Evolutionary conservation across 2,888 invertebrate species (phyloP).

Genomic region (Cremastinae sp.): DNA sequence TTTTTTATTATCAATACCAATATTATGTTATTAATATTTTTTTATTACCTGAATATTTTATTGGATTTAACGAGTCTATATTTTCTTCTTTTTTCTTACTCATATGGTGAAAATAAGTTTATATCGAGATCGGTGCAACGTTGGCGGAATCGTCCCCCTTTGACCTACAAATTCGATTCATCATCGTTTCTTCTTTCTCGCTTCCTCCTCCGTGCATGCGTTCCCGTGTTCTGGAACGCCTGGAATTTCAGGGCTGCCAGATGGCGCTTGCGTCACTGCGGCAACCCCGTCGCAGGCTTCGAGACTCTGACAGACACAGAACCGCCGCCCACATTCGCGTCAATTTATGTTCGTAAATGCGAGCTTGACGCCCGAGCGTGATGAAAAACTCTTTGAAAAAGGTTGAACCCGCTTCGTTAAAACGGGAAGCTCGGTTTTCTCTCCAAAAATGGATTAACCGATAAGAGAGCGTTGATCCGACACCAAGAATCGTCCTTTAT

Average conservation of each 20-base stretch:
- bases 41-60: no score
- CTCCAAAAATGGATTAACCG: conserved; percentile 1
- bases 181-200: conserved; percentile 54
- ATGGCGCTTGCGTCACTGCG: conserved; percentile 63
- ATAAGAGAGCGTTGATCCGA: conserved; percentile 24
- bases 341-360: not conserved
- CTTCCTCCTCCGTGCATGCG: conserved; percentile 29
- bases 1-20: no score
- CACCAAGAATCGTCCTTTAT: conserved; percentile 18
- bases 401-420: not conserved
- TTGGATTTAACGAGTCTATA: not conserved
- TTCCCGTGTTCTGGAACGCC: conserved; percentile 35
- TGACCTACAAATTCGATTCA: conserved; percentile 68
- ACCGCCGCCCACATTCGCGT: no score
- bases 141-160: conserved; percentile 50
- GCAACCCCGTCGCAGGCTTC: conserved; percentile 51
- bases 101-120: conserved; percentile 15
- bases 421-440: not conserved
- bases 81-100: not conserved
- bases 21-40: no score
- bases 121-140: conserved; percentile 1
- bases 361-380: not conserved
- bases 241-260: conserved; percentile 61
- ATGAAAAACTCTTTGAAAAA: no score
- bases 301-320: not conserved